These are phyloP conservation scores for Oreocharis arfaki DNA, from an alignment of 2,113 vertebrate species.

Conservation along the genomic window DNA sequence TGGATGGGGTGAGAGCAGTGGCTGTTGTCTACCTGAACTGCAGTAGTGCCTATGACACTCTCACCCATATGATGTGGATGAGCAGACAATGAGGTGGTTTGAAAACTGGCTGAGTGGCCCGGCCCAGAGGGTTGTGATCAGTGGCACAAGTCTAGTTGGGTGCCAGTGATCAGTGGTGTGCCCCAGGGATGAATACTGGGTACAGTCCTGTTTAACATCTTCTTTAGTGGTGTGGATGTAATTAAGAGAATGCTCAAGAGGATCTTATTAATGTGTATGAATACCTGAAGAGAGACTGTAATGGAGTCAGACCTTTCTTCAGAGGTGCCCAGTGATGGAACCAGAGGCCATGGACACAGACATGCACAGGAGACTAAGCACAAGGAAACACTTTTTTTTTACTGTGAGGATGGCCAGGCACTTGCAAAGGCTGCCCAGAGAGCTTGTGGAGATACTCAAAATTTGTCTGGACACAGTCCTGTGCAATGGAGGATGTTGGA, in stretches of 20 bases:
- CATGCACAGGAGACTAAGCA: background rate
- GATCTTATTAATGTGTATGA: background rate
- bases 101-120: background rate
- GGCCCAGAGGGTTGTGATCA: background rate
- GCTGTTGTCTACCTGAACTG: background rate
- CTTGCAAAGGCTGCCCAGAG: background rate
- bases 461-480: background rate
- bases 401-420: background rate
- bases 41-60: background rate
- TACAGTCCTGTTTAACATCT: background rate
- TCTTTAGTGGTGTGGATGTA: background rate
- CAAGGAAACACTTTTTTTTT: background rate
- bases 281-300: background rate
- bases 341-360: background rate
- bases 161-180: background rate
- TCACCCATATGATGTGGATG: background rate
- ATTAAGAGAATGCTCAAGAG: background rate
- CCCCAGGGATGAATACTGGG: rapidly evolving
- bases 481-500: background rate
- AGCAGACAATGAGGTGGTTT: background rate
- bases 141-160: background rate
- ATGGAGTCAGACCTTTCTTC: background rate
- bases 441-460: background rate
- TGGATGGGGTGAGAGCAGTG: background rate
- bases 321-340: background rate